Evolutionary conservation across 2,797 vertebrate species (phyloP).

Genomic region (Nyctalus aviator): DNA sequence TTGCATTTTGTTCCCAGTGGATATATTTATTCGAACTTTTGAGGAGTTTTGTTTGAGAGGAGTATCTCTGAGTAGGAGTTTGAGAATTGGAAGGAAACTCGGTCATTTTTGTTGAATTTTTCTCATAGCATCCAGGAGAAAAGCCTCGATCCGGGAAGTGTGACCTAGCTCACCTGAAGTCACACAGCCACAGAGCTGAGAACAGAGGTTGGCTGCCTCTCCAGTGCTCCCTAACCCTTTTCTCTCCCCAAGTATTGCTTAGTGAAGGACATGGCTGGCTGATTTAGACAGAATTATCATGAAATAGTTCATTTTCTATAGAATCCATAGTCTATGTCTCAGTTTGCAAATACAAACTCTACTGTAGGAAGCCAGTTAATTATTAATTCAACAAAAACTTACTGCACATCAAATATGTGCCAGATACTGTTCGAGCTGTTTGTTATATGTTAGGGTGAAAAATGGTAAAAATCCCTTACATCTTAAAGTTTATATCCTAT

Average conservation of each 20-base stretch:
- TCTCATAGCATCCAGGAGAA: neutral
- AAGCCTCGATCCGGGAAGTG: neutral
- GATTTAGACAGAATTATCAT: neutral
- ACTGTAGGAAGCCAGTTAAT: slow-evolving; percentile 2
- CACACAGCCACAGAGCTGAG: neutral
- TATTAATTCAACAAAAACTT: slow-evolving; percentile 23
- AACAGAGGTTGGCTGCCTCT: neutral
- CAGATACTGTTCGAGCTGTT: neutral
- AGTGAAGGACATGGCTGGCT: neutral
- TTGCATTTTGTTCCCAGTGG: slow-evolving; percentile 33
- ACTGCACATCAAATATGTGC: neutral
- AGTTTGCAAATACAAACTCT: neutral
- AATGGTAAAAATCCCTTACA: neutral
- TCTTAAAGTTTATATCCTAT: neutral
- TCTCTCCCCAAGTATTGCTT: neutral
- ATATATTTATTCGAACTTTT: slow-evolving; percentile 59
- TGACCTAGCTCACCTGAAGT: neutral
- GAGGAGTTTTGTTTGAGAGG: neutral
- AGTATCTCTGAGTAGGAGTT: neutral
- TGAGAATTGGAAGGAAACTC: neutral
- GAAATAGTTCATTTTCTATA: neutral
- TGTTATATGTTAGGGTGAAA: neutral
- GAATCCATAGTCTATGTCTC: neutral
- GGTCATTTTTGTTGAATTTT: neutral
- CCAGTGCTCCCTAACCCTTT: neutral